Evolutionary conservation across 2,113 vertebrate genomes (phyloP), one percentile per base, ranked within the genome.

Genomic region (Axis porcinus): DNA sequence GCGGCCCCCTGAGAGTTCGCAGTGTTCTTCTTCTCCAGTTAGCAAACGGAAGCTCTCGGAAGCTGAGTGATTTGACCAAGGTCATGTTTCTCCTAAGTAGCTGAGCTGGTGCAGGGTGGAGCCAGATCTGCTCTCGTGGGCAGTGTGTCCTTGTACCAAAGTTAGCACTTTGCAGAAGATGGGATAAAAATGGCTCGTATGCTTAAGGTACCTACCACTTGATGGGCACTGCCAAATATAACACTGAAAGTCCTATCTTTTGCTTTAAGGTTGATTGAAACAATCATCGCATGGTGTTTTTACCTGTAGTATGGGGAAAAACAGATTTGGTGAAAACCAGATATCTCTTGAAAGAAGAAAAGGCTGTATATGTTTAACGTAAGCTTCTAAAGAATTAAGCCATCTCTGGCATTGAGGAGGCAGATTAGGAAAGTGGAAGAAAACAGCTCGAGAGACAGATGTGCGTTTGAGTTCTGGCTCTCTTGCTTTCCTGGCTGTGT

Each of bases 221-320:
- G 30, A 74, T 57, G 45, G 79, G 27, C 67, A 78, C 64, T 58
- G 58, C 58, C 84, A 88, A 12, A 67, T 21, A 64, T 16, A 55
- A 45, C 50, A 21, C 47, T 82, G 64, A 60, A 94, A 81, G n/a
- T 54, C 14, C 12, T 67, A 21, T 40, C 55, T 89, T 96, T 94
- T 94, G 93, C 50, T 97, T 97, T 28, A 81, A 60, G 86, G 19
- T 83, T 50, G 40, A 47, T 92, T 17, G 23, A 91, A 83, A 27
- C 36, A 55, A 3, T 55, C 21, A 25, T 94, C 12, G 19, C 88
- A 54, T 43, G 4, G 13, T 92, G 52, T 50, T 92, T 95, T 86
- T 7, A 23, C 6, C 3, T 30, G 0, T 54, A 25, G 13, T n/a
- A 1, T 47, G 12, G 64, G 15, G 1, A 10, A 86, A 62, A 93